Evolutionary conservation across 2,113 vertebrate genomes (phyloP).

Genomic region (Chrysochloris asiatica): DNA sequence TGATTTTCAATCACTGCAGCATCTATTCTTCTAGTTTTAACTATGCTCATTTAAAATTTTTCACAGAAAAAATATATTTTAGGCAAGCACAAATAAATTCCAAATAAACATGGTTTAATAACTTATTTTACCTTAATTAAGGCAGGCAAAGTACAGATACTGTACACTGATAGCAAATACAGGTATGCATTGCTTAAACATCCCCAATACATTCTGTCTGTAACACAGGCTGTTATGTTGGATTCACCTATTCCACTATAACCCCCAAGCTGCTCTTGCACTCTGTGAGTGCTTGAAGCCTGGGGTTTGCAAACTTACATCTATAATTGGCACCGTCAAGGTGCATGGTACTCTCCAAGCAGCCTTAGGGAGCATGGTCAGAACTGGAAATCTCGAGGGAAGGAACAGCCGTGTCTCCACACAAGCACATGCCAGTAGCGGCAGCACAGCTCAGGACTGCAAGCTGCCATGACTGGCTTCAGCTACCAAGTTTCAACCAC

Average conservation of each 20-base stretch:
- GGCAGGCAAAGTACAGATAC: slow-evolving; percentile 89
- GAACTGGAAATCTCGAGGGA: neutral
- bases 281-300: neutral
- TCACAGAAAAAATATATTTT: slow-evolving; percentile 73
- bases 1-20: neutral
- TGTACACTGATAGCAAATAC: slow-evolving; percentile 84
- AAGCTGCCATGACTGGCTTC: no score
- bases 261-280: neutral
- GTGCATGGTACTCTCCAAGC: no score
- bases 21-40: slow-evolving; percentile 22
- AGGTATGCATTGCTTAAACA: neutral
- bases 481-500: no score
- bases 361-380: neutral
- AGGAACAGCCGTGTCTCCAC: neutral
- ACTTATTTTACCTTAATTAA: slow-evolving; percentile 86
- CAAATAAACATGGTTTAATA: slow-evolving; percentile 48
- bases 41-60: slow-evolving; percentile 46
- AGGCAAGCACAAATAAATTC: slow-evolving; percentile 71
- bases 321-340: neutral
- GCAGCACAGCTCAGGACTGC: no score
- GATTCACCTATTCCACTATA: neutral
- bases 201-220: neutral
- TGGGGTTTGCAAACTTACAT: neutral
- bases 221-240: neutral
- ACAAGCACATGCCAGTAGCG: neutral